Evolutionary conservation across 2,113 vertebrate genomes (phyloP), one percentile per base, ranked within the genome.

Genomic region (Scophthalmus maximus): DNA sequence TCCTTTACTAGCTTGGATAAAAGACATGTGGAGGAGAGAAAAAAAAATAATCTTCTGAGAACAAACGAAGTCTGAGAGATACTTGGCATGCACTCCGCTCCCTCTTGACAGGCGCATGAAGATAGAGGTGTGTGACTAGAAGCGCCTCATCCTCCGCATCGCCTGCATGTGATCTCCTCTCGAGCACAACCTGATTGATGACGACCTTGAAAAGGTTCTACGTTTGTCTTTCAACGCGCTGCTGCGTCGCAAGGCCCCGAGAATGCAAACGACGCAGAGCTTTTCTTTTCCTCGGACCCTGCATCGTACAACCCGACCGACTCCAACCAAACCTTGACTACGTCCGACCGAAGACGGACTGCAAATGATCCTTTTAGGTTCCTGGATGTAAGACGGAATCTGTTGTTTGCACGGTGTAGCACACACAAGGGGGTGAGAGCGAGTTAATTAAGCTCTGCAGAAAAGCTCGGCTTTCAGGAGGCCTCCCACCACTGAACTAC

Each of bases 131-230:
- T 55, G 69, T 40, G 62, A 79, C 7, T 44, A 29, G 46, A 47
- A 70, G 55, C 0, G 32, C 69, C 56, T 70, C 67, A 79, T 69
- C 65, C 72, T 70, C 56, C 14, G 10, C 76, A n/a, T 64, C 72
- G 58, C 40, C 49, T 49, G 58, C 7, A 30, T 83, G 77, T 73
- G 68, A 81, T 81, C 62, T 59, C 30, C 29, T 79, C 65, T 68
- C 47, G n/a, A 62, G 65, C 66, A 49, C 62, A 47, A 66, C 32
- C 65, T 73, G 50, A 52, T 56, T 75, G 76, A 52, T 59, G 63
- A 75, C 72, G 84, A 84, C 78, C 83, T 82, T 84, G 76, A 78
- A 82, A 78, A 73, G 51, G 68, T 36, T 34, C 75, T 69, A 15
- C 14, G 60, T 78, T 73, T 58, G 68, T 67, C 63, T 81, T 65